phyloP scores from a whole-genome alignment of 2,113 vertebrate genomes.

The Ancistrus triradiatus region DNA sequence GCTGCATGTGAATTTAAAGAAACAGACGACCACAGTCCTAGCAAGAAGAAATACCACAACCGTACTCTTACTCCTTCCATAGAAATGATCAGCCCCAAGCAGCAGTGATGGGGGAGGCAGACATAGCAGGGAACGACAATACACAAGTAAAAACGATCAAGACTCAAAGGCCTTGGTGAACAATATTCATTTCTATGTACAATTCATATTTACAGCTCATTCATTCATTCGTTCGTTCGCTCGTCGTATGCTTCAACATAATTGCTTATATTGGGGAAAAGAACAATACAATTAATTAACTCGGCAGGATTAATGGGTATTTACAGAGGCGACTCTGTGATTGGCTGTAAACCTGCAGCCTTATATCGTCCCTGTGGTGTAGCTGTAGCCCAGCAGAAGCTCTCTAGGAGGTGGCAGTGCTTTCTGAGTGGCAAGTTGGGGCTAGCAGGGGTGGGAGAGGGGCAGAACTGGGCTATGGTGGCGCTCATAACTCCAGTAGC shows the following conservation, averaged over 20 bases:
- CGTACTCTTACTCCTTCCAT: slow-evolving; percentile 20
- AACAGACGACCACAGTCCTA: slow-evolving; percentile 22
- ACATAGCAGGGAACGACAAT: slow-evolving; percentile 20
- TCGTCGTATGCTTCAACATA: slow-evolving; percentile 43
- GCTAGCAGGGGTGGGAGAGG: neutral
- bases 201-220: slow-evolving; percentile 59
- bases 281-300: slow-evolving; percentile 39
- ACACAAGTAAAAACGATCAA: neutral
- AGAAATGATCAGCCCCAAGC: slow-evolving; percentile 58
- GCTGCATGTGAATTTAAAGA: slow-evolving; percentile 18
- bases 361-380: slow-evolving; percentile 21
- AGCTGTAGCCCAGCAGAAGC: slow-evolving; percentile 31
- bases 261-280: slow-evolving; percentile 54
- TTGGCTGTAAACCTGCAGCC: slow-evolving; percentile 34
- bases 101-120: slow-evolving; percentile 29
- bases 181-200: slow-evolving; percentile 69
- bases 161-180: slow-evolving; percentile 40
- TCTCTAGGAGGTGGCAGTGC: slow-evolving; percentile 53
- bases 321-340: slow-evolving; percentile 46
- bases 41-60: slow-evolving; percentile 37
- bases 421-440: slow-evolving; percentile 45
- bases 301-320: slow-evolving; percentile 46
- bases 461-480: neutral
- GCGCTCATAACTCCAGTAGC: slow-evolving; percentile 84
- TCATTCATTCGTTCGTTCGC: neutral